Percentiles rank a stretch among this genome's conserved stretches.
Conservation (phyloP, 2,113 vertebrate genomes). For the Jaculus jaculus region DNA sequence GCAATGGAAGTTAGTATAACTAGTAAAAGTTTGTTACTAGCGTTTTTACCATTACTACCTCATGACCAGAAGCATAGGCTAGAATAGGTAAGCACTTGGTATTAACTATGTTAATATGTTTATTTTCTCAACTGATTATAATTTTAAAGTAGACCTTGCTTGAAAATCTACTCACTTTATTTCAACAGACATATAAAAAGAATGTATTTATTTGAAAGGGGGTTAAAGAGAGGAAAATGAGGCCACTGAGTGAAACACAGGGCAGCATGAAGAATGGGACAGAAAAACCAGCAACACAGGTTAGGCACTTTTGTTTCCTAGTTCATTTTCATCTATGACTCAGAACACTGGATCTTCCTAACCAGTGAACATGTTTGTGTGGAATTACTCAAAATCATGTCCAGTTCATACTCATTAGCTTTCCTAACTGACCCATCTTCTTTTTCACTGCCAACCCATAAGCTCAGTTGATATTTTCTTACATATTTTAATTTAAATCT, state of each 20-base stretch:
- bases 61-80: neutral
- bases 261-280: neutral
- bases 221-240: neutral
- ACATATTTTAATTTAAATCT: neutral
- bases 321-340: neutral
- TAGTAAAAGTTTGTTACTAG: neutral
- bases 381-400: neutral
- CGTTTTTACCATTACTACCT: neutral
- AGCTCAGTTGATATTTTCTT: neutral
- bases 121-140: neutral
- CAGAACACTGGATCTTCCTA: neutral
- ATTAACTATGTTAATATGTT: neutral
- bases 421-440: neutral
- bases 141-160: neutral
- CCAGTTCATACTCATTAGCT: neutral
- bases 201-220: neutral
- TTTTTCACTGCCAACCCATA: neutral
- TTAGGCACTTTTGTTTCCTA: neutral
- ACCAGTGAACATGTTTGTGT: neutral
- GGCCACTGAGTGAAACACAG: neutral
- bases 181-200: neutral
- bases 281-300: neutral
- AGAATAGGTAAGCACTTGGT: neutral
- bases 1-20: neutral
- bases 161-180: constrained; percentile 15